Evolutionary conservation across 2,113 vertebrate genomes (phyloP), one percentile per base, ranked within the genome.

Genomic region (Muntiacus muntjak): DNA sequence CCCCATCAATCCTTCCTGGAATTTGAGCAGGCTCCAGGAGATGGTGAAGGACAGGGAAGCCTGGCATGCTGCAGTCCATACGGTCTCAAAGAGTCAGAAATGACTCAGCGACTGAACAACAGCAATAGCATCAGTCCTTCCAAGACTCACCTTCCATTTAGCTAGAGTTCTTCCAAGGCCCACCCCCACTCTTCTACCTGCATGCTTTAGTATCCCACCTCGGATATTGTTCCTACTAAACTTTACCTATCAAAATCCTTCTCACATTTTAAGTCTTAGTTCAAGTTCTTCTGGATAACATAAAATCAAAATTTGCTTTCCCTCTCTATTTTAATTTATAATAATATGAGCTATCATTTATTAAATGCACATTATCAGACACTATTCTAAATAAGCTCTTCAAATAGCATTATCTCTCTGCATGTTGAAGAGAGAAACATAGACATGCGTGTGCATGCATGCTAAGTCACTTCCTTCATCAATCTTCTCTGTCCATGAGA

Each of bases 371-470:
- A 54, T 7, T 76, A 64, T 58, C 23, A 81, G 23, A 0, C 0
- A 17, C 15, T 67, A 50, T 43, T 79, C n/a, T 67, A 67, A 90
- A 36, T 52, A 40, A 90, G 7, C 15, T 54, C 16, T 83, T 92
- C 58, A 52, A 21, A 82, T 84, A 11, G 0, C 28, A 30, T 83
- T n/a, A 15, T 93, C 45, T 87, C 14, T 91, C 76, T 57, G 10
- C 36, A 17, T 45, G 14, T 33, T 79, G 13, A 33, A 91, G 71
- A 84, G 17, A 64, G 33, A 96, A 57, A 67, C 2, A 58, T 84
- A 54, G 16, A 89, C 62, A 26, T 7, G 71, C 0, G 0, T 76
- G 40, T 76, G 71, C 71, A 15, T 43, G 23, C 0, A 0, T 43
- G 40, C 40, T 76, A 43, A 76, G 71, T 26, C 40, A 26, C 40